Evolutionary conservation across 2,113 vertebrate species (phyloP).

Genomic region (Ceyx cyanopectus): DNA sequence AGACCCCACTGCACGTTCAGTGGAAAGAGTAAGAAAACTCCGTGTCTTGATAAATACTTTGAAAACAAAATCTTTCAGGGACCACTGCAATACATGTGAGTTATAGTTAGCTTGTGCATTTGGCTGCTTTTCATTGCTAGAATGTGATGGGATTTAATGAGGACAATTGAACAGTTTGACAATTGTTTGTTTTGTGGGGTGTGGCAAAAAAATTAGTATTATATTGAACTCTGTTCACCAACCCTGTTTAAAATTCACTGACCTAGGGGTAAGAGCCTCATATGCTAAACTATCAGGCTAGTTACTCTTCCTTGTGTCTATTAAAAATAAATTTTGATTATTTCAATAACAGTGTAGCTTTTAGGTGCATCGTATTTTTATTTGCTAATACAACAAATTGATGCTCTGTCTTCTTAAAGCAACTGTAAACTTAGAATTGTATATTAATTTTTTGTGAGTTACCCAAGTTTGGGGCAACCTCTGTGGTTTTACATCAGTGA

Average conservation of each 20-base stretch:
- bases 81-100: neutral
- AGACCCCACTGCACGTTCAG: neutral
- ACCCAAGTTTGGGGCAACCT: neutral
- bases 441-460: neutral
- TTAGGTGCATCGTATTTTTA: neutral
- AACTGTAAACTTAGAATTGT: neutral
- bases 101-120: neutral
- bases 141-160: neutral
- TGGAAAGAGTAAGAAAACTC: neutral
- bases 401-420: neutral
- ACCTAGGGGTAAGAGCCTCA: neutral
- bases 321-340: neutral
- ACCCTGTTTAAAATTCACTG: neutral
- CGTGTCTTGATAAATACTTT: neutral
- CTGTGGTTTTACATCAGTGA: neutral
- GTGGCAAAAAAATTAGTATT: neutral
- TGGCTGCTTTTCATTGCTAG: neutral
- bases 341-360: neutral
- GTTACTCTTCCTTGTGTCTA: neutral
- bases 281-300: neutral
- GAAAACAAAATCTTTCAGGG: neutral
- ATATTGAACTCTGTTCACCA: neutral
- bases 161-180: neutral
- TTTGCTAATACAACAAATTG: neutral
- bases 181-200: neutral